phyloP scores from a whole-genome alignment of 2,113 vertebrate genomes.

The Thomomys bottae region DNA sequence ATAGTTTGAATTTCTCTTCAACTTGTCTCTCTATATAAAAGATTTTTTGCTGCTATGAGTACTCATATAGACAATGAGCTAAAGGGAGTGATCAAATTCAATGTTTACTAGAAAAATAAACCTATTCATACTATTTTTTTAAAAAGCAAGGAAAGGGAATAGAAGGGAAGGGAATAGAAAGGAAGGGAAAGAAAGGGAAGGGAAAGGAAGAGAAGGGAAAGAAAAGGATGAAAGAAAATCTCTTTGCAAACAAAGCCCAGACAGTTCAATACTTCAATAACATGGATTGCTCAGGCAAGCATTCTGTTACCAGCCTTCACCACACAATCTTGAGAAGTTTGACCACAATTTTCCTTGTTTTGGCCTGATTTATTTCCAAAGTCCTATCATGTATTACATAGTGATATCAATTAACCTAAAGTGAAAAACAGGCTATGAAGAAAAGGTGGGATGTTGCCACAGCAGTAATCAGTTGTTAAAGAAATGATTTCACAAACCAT shows the following conservation, averaged over 20 bases:
- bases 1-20: not conserved
- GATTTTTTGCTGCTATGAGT: not conserved
- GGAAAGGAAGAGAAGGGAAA: not conserved
- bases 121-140: not conserved
- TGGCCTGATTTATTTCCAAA: not conserved
- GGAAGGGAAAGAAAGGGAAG: not conserved
- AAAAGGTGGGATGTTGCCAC: constrained; percentile 34
- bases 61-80: not conserved
- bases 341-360: not conserved
- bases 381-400: constrained; percentile 30
- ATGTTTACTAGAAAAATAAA: not conserved
- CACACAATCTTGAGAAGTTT: not conserved
- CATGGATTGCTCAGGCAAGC: not conserved
- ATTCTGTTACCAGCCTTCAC: not conserved
- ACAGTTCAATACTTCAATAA: too few relatives aligned
- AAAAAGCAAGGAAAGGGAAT: too few relatives aligned
- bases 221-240: not conserved
- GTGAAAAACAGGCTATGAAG: not conserved
- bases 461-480: constrained; percentile 21
- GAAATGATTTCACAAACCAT: not conserved
- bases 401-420: constrained; percentile 48
- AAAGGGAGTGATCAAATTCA: not conserved
- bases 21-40: constrained; percentile 16
- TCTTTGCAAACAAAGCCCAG: not conserved
- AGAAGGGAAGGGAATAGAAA: too few relatives aligned